Evolutionary conservation across 64 coral and sea anemone genomes (phyloP), one percentile per base, ranked within the genome.

Genomic region (Montipora efflorescens): DNA sequence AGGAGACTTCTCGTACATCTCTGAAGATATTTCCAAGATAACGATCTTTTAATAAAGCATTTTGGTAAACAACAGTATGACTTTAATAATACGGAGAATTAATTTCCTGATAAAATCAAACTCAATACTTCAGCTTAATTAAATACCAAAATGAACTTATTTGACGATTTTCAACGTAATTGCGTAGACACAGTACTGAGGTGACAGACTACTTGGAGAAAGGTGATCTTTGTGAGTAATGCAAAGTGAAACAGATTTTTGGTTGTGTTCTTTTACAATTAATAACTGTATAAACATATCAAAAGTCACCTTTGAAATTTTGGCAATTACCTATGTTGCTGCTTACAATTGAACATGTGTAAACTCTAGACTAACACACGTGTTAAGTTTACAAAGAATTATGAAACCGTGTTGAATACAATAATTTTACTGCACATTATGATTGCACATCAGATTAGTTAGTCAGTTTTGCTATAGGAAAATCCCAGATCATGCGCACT

Each of bases 101-200:
- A 43, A 67, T 70, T 71, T 72, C n/a, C 57, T 72, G 62, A 86
- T 86, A 50, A 86, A 44, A 86, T 86, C 45, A 50, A 67, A 21
- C 43, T 21, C 49, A 86, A 86, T 86, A 70, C 47, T 72, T 50
- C 6, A 21, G n/a, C 9, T 23, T 86, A 72, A 86, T 20, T 21
- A 50, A 48, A 71, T 12, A 18, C 36, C 14, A 51, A 22, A 71
- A 49, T 13, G 70, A 44, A 12, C 15, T 71, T 86, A 86, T 86
- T 86, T 21, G 47, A 47, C 55, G 55, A 51, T 18, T 51, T 16
- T 14, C 4, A 48, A n/a, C 46, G 66, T 47, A 49, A 86, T 45
- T 84, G 22, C 36, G 22, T 76, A 23, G 12, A 25, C 7, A 64
- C 11, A 11, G 53, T 57, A 11, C 53, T 11, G 53, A 57, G 53